Evolutionary conservation across 2,113 vertebrate species (phyloP), one percentile per base, ranked within the genome.

Genomic region (Xenotilapia longispinis): DNA sequence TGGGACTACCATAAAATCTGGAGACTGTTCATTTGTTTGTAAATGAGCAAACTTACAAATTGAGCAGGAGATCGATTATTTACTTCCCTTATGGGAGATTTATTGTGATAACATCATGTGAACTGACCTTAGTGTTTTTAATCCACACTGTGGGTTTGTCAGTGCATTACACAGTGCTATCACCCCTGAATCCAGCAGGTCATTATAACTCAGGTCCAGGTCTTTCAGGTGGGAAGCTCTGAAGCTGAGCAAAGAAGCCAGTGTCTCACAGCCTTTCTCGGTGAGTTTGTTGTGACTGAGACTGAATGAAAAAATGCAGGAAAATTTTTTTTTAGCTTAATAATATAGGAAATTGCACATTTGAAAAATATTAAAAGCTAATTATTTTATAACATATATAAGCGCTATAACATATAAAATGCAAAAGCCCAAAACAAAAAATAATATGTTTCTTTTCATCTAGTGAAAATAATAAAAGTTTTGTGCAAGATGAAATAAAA

Each of bases 181-280:
- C 45, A 86, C 57, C 33, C 88, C 91, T 63, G 83, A 47, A 84
- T 87, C 84, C 4, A 49, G 75, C 15, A 88, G 54, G 26, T 84
- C 75, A 73, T 93, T 92, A 86, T 84, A 84, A 60, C 89, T 91
- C 65, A 93, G 38, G 79, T 91, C 86, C 47, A 91, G 31, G 10
- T 87, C 33, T 65, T 9, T 87, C 31, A 92, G 75, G 8, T 13
- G 15, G 7, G 81, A 83, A 53, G 79, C 19, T 57, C 58, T 85
- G 40, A 54, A 80, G 78, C 54, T 26, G 28, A 92, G 42, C 14
- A 21, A 55, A 57, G 60, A 83, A 19, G 58, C 79, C 70, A 90
- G 7, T 2, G 3, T 58, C 80, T 86, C n/a, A 81, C 92, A 91
- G 4, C 88, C 70, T 70, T 84, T 49, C 2, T 54, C 31, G 3